Evolutionary conservation across 2,797 vertebrate species (phyloP).

Genomic region (Sphenodon punctatus): DNA sequence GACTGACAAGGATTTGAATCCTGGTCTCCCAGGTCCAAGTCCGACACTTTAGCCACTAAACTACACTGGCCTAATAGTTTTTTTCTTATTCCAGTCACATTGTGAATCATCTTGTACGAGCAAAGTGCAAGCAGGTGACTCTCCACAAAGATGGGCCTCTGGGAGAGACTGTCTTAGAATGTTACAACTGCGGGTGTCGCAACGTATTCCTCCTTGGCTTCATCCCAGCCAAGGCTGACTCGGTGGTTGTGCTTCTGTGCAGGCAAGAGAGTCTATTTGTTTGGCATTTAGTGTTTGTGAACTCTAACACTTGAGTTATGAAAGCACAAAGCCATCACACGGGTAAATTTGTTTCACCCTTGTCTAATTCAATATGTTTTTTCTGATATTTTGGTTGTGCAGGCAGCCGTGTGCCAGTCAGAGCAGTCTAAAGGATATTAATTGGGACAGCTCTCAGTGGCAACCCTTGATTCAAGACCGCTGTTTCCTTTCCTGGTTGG

Average conservation of each 20-base stretch:
- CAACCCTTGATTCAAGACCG: constrained; percentile 98
- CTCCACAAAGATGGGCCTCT: constrained; percentile 96
- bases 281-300: background rate
- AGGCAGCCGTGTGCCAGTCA: constrained; percentile 99
- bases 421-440: constrained; percentile 99
- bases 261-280: constrained; percentile 76
- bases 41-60: too few relatives aligned
- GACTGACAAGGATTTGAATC: too few relatives aligned
- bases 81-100: constrained; percentile 87
- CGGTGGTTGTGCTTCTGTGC: constrained; percentile 95
- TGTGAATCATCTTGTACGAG: constrained; percentile 96
- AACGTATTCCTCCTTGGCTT: constrained; percentile 97
- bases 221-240: constrained; percentile 97
- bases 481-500: constrained; percentile 97
- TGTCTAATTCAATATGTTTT: background rate
- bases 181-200: constrained; percentile 96
- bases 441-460: constrained; percentile 99
- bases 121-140: constrained; percentile 98
- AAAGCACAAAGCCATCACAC: too few relatives aligned
- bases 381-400: background rate
- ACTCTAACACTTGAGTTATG: fast-evolving
- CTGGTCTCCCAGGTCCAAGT: too few relatives aligned
- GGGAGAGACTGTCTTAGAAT: constrained; percentile 95
- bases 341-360: fast-evolving
- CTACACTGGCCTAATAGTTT: too few relatives aligned